Conservation (phyloP, 1,140 invertebrate genomes). For the Heliothis subflexa region DNA sequence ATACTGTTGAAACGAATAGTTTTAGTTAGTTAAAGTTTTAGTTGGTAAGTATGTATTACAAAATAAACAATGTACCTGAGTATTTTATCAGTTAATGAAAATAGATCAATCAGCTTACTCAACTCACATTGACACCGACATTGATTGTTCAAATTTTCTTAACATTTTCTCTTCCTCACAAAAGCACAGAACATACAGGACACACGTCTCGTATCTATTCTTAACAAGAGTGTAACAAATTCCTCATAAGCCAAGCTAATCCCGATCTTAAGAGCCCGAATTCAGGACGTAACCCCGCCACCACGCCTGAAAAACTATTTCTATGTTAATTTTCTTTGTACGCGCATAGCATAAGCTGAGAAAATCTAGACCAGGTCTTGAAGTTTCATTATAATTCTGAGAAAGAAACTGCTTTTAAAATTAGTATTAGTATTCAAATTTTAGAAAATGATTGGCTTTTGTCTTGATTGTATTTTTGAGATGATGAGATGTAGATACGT, state of each 20-base stretch:
- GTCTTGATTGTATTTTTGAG: neutral
- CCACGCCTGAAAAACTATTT: slow-evolving; percentile 23
- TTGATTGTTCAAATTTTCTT: no score
- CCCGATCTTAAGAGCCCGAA: neutral
- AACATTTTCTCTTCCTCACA: no score
- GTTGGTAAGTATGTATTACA: no score
- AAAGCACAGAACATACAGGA: no score
- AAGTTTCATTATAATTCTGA: slow-evolving; percentile 33
- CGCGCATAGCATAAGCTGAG: slow-evolving; percentile 22
- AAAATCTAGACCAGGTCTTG: slow-evolving; percentile 12
- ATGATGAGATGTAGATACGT: no score
- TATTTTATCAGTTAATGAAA: no score
- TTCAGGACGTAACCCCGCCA: neutral
- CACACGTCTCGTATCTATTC: no score
- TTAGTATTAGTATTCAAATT: slow-evolving; percentile 10
- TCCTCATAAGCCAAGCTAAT: neutral
- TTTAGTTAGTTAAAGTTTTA: no score
- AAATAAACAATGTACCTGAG: no score
- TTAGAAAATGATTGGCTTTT: slow-evolving; percentile 14
- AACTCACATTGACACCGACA: no score
- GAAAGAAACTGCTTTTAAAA: neutral
- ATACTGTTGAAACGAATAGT: no score
- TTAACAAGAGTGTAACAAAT: neutral
- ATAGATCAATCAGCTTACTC: no score
- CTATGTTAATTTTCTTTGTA: slow-evolving; percentile 36